Conservation (phyloP, 2,113 vertebrate genomes). For the Chrysemys picta region DNA sequence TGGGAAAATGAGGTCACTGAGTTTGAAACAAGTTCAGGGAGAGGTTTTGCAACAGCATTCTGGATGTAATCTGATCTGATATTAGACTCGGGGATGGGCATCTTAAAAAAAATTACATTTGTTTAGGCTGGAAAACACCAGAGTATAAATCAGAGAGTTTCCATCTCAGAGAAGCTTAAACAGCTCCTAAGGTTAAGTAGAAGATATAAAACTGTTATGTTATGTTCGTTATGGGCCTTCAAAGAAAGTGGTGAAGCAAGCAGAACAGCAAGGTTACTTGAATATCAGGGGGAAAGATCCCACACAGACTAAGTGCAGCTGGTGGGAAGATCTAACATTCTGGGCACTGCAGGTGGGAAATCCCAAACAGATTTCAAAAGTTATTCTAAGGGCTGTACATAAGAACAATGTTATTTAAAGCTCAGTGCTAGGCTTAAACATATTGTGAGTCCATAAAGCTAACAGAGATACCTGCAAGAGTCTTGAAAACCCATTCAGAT, state of each 20-base stretch:
- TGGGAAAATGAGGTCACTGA: not conserved
- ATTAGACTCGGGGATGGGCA: constrained; percentile 20
- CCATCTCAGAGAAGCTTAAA: constrained; percentile 31
- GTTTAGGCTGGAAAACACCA: constrained; percentile 35
- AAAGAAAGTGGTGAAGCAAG: constrained; percentile 24
- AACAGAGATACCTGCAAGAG: accelerated
- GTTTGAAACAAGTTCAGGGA: not conserved
- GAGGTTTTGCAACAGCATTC: not conserved
- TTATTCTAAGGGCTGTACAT: not conserved
- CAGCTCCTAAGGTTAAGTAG: constrained; percentile 61
- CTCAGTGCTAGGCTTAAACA: not conserved
- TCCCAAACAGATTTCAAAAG: not conserved
- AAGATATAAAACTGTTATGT: constrained; percentile 46
- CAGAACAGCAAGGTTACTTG: not conserved
- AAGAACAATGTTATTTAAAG: not conserved
- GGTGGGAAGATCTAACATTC: not conserved
- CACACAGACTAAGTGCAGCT: not conserved
- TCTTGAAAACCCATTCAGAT: not conserved
- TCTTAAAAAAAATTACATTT: constrained; percentile 56
- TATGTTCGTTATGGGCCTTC: constrained; percentile 47
- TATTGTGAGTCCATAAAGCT: not conserved
- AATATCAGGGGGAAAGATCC: not conserved
- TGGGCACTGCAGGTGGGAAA: not conserved
- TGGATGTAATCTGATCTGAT: not conserved
- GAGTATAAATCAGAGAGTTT: constrained; percentile 48